Base-by-base conservation (phyloP, 2,113 vertebrate species). In the Columba livia region DNA sequence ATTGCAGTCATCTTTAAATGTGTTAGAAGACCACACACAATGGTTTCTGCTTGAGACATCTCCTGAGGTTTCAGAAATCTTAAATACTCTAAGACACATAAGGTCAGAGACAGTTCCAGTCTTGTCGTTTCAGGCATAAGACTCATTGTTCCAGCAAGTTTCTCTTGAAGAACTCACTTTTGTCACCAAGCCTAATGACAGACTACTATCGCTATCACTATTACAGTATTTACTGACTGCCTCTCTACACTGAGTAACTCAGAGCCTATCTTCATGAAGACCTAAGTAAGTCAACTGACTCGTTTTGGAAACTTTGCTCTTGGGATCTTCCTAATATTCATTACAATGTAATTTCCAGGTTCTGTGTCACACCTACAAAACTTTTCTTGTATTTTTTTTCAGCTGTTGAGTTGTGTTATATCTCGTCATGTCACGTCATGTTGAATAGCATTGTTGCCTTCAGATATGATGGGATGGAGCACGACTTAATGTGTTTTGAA, bases 401-500 rank as follows among this genome's bases (percentile, higher is more conserved):
- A 87, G 92, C 90, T 23, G 14, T 71, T 90, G 84, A 70, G 38
- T 53, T 91, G 78, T 3, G 21, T 94, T 93, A 21, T 3, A 50
- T 79, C 92, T 64, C 78, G 11, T 93, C 90, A 42, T 18, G 75
- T 96, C 90, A 34, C 34, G 36, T 94, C 85, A 65, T 3, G 32
- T 92, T 89, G 87, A 96, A 94, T 72, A 71, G 75, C 79, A 54
- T 82, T 61, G 19, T 42, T 94, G 89, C 91, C 88, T 93, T 88
- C 92, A 96, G 79, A 94, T 87, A 42, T 89, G 85, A 96, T 70
- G 85, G 87, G 71, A 86, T 11, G 13, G 44, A 88, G 83, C 58
- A 7, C 69, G 88, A 93, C 88, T 95, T 87, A 85, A 92, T 81
- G 62, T 61, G 60, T 82, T 96, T 84, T 90, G 88, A 95, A 67